A percentile compares a stretch with the other conserved stretches of the same genome.
Evolutionary conservation across 1,140 invertebrate species (phyloP).

Genomic region (Lepidotrigona ventralis): DNA sequence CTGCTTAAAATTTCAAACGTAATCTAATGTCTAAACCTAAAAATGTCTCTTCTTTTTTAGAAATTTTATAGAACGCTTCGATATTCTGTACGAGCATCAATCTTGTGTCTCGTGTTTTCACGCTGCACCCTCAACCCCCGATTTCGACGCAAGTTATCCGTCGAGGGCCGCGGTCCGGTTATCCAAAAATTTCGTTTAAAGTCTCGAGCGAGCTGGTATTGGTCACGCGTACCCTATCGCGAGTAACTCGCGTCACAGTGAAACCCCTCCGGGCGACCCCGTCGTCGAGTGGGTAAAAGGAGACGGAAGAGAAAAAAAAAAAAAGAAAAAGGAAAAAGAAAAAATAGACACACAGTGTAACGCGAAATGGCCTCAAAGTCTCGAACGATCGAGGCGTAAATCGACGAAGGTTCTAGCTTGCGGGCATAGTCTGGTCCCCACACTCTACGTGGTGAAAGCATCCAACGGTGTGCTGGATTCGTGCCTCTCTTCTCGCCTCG

Average conservation of each 20-base stretch:
- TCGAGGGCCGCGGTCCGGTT: too few species aligned
- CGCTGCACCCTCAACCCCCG: not conserved
- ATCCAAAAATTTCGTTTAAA: slow-evolving; percentile 2
- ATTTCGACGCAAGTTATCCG: not conserved
- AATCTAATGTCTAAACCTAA: too few species aligned
- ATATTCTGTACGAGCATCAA: too few species aligned
- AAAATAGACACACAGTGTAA: not conserved
- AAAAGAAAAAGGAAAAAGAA: too few species aligned
- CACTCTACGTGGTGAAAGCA: slow-evolving; percentile 24
- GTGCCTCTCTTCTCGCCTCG: slow-evolving; percentile 14
- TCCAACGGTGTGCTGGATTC: slow-evolving; percentile 24
- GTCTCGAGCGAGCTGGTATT: not conserved
- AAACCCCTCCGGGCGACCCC: slow-evolving; percentile 1
- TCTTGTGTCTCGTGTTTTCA: too few species aligned
- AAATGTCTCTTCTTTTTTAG: too few species aligned
- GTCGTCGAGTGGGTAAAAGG: not conserved
- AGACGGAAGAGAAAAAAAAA: not conserved
- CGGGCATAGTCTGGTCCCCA: slow-evolving; percentile 36
- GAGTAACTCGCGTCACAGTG: not conserved
- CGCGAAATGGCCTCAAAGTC: slow-evolving; percentile 31
- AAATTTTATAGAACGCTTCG: too few species aligned
- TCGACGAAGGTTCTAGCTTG: slow-evolving; percentile 56
- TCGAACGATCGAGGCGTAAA: slow-evolving; percentile 51
- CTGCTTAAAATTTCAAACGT: too few species aligned
- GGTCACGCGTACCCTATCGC: not conserved